Conservation (phyloP, 2,113 vertebrate species). For the Bujurquina vittata region DNA sequence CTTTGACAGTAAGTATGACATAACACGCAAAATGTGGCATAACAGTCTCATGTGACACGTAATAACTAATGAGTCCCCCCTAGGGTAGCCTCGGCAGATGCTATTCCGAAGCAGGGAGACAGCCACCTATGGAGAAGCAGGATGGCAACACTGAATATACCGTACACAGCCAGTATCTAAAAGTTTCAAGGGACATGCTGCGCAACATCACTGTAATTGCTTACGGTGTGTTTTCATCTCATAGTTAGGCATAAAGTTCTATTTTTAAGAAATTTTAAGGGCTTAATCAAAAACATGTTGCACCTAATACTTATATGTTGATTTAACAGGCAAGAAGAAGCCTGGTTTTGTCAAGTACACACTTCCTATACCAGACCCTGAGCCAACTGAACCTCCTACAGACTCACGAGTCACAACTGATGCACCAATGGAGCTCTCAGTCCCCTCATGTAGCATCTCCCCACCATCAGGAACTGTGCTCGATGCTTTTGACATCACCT, state of each 20-base stretch:
- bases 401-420: slow-evolving; percentile 38
- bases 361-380: slow-evolving; percentile 47
- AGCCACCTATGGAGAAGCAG: slow-evolving; percentile 49
- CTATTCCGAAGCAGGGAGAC: slow-evolving; percentile 44
- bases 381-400: slow-evolving; percentile 22
- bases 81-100: slow-evolving; percentile 64
- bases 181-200: slow-evolving; percentile 38
- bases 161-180: slow-evolving; percentile 57
- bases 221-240: slow-evolving; percentile 68
- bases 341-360: slow-evolving; percentile 57
- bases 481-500: slow-evolving; percentile 83
- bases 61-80: not conserved
- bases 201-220: slow-evolving; percentile 73
- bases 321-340: slow-evolving; percentile 47
- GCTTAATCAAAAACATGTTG: not conserved
- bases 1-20: slow-evolving; percentile 55
- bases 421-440: not conserved
- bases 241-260: not conserved
- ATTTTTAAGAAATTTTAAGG: not conserved
- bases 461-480: slow-evolving; percentile 84
- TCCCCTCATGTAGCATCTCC: slow-evolving; percentile 76
- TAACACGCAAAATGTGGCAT: not conserved
- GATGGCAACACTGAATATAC: slow-evolving; percentile 58
- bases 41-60: not conserved
- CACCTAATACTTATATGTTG: not conserved